Base-by-base conservation (phyloP, 2,113 vertebrate species). In the Onychostruthus taczanowskii region DNA sequence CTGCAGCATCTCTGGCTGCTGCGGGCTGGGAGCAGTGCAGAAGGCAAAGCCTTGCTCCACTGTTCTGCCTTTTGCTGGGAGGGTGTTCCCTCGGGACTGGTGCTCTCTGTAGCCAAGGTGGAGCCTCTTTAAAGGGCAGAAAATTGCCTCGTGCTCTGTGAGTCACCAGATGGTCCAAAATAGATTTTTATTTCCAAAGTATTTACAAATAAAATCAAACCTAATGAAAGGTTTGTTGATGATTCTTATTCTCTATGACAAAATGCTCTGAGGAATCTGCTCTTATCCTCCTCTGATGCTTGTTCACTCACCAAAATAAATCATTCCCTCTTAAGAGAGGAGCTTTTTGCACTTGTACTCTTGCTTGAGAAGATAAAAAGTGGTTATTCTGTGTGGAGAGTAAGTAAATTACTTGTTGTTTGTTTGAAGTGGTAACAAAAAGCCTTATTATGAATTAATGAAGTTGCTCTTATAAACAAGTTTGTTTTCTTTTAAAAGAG, bases 171-270 rank as follows among this genome's bases (percentile, higher is more conserved):
- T 92, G 11, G 7, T 37, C 53, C 16, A 37, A 91, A 97, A 95
- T 95, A 97, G 87, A 47, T 77, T 78, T 94, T 89, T 59, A 59
- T 69, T 81, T 95, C 85, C 10, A 66, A 80, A 94, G 50, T 93
- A 30, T 97, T 95, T 95, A 89, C 94, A 93, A 95, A 89, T 87
- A 94, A 91, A 87, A 95, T 90, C 72, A 55, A 80, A 87, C 62
- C 15, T 95, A 95, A 84, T 69, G 77, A 53, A 93, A 83, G 70
- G 46, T 69, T 89, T 74, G 59, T 61, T 41, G 64, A 33, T 80
- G 80, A 95, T 94, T 76, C 55, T 93, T 92, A 90, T 68, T 89
- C 6, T 2, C 84, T 46, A 0, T 72, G 90, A 95, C 84, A 84
- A 55, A 76, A 52, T 26, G 92, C 79, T 95, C 46, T 37, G 69